Evolutionary conservation across 2,888 invertebrate species (phyloP).

Genomic region (Folsomia candida): DNA sequence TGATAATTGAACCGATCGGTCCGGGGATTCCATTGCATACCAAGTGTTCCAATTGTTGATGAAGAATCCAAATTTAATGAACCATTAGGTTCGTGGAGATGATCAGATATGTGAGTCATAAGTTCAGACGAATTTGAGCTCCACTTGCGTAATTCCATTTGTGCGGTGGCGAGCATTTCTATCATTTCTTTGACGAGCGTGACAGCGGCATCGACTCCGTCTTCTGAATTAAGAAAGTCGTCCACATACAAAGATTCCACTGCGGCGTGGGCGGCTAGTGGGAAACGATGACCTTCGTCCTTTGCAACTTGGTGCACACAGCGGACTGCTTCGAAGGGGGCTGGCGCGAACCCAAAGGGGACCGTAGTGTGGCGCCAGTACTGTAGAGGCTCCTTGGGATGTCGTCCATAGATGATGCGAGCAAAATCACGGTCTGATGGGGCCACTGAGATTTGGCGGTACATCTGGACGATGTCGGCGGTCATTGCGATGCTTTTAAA

Average conservation of each 20-base stretch:
- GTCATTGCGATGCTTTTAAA: conserved; percentile 45
- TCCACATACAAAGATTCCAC: conserved; percentile 52
- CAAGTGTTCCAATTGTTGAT: conserved; percentile 4
- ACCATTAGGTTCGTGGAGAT: not conserved
- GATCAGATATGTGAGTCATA: not conserved
- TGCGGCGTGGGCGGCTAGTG: conserved; percentile 54
- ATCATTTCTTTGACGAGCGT: conserved; percentile 32
- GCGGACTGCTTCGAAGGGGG: conserved; percentile 47
- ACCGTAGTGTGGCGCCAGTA: conserved; percentile 44
- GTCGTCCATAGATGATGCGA: conserved; percentile 47
- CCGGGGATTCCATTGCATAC: conserved; percentile 8
- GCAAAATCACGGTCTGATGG: conserved; percentile 45
- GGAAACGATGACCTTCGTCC: conserved; percentile 44
- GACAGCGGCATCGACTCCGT: conserved; percentile 36
- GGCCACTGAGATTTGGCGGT: conserved; percentile 49
- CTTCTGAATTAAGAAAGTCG: conserved; percentile 49
- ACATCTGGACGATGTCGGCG: too few relatives aligned
- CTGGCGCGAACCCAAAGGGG: conserved; percentile 44
- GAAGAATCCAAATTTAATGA: not conserved
- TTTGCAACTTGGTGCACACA: conserved; percentile 43
- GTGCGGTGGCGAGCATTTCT: conserved; percentile 27
- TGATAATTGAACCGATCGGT: not conserved
- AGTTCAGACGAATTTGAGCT: conserved; percentile 32
- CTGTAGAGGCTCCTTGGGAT: conserved; percentile 28
- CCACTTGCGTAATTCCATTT: conserved; percentile 49